Base-by-base conservation (phyloP, 2,888 invertebrate species). In the Cotesia congregata region DNA sequence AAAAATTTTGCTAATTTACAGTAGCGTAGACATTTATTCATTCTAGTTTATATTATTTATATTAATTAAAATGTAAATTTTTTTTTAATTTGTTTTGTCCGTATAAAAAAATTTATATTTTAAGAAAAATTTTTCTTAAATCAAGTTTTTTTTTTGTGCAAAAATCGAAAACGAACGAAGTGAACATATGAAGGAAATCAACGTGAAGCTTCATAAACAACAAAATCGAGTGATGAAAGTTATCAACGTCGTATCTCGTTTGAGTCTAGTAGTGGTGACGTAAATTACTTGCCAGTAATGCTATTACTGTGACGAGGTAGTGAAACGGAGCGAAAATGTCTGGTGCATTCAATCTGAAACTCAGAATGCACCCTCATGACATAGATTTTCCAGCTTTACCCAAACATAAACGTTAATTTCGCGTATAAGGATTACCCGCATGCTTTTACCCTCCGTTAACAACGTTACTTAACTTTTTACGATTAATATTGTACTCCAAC, bases 271-370 rank as follows among this genome's bases (percentile, higher is more conserved):
- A 50, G 17, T 50, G 7, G 3, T 69, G 69, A 69, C 69, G 6
- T 69, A 17, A 50, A 69, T 67, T 38, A 67, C 40, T 15, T 12
- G 40, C 38, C 15, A 39, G 40, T 40, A 38, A 69, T 69, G 59
- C 17, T 69, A 69, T 69, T 69, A 69, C 50, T 9, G 41, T 69
- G 69, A 69, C 69, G 50, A 73, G 20, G 38, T 65, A 9, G 30
- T 50, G 30, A 73, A 73, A 64, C 67, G 59, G 50, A 65, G 65
- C 65, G 67, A 65, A 67, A 73, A 50, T 73, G 73, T 73, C 73
- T 15, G 65, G 15, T 20, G 67, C 67, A 73, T 65, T 73, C 59
- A 67, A 67, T 67, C 64, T 67, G 73, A 73, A 67, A 73, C 67
- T n/a, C 30, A 65, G 73, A 73, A 73, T 73, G 73, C 67, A 38